Evolutionary conservation across 2,888 invertebrate species (phyloP).

Genomic region (Synanthedon tipuliformis): DNA sequence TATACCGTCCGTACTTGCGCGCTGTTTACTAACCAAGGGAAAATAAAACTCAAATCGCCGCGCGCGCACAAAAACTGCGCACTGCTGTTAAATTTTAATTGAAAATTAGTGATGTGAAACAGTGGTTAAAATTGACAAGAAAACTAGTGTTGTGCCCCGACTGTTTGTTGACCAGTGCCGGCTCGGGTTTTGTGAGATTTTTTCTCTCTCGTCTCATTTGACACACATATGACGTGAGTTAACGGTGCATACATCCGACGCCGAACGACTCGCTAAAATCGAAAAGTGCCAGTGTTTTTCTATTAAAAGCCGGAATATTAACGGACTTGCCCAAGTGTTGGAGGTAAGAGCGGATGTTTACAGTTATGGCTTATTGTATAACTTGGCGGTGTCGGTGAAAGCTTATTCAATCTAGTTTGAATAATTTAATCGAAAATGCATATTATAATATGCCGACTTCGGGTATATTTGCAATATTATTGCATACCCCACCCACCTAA

Average conservation of each 20-base stretch:
- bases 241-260: slow-evolving; percentile 60
- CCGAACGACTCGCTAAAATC: slow-evolving; percentile 63
- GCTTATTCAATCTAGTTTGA: slow-evolving; percentile 15
- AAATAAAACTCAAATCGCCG: slow-evolving; percentile 14
- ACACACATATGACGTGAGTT: slow-evolving; percentile 64
- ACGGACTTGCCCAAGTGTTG: slow-evolving; percentile 58
- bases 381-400: slow-evolving; percentile 40
- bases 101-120: slow-evolving; percentile 19
- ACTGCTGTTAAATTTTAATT: slow-evolving; percentile 7
- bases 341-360: slow-evolving; percentile 65
- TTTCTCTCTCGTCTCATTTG: slow-evolving; percentile 37
- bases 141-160: slow-evolving; percentile 31
- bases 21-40: slow-evolving; percentile 12
- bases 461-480: neutral
- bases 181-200: slow-evolving; percentile 37
- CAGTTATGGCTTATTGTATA: slow-evolving; percentile 64
- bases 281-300: slow-evolving; percentile 58
- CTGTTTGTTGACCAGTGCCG: slow-evolving; percentile 10
- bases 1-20: slow-evolving; percentile 23
- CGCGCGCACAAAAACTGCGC: slow-evolving; percentile 25
- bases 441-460: neutral
- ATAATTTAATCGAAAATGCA: neutral
- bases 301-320: slow-evolving; percentile 57
- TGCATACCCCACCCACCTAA: too few relatives aligned
- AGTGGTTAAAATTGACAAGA: slow-evolving; percentile 16